Evolutionary conservation across 2,888 invertebrate species (phyloP), one percentile per base, ranked within the genome.

Genomic region (Emmelina monodactyla): DNA sequence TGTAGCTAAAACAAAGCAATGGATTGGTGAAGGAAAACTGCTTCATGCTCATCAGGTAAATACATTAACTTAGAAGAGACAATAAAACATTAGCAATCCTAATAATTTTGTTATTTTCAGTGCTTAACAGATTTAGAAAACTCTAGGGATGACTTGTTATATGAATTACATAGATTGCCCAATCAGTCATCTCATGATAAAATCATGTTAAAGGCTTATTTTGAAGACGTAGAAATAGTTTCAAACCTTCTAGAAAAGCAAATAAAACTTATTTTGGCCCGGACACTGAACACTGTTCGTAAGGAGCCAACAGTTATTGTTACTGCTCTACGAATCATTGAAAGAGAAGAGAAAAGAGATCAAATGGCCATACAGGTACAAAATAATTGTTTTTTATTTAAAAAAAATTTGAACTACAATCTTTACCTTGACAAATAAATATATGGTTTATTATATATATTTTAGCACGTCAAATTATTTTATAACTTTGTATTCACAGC

Each of bases 261-360:
- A 61, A 84, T 99, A 31, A 89, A 92, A 60, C 82, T 97, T 31
- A 91, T 97, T 41, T 65, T 98, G 34, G 91, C 91, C 39, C 83
- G 97, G 39, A 94, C 97, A 1, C 73, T 99, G 31, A 95, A 96
- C 57, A 96, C 95, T 2, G 96, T 97, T 0, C 83, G 97, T 14
- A 94, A 96, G 62, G 94, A 96, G 57, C 95, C 95, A 0, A 94
- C 94, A 1, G 89, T 95, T 6, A 93, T 99, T 47, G 99, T 99
- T 0, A 97, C 97, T 5, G 97, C 94, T 0, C 67, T 99, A 22
- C 83, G 99, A 45, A 97, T 99, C 36, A 94, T 99, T 51, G 98
- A 99, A 66, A 82, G 98, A 35, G 99, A 99, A 66, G 97, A 99
- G 58, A 93, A 92, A 69, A 89, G 93, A 19, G 99, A 99, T 80